These are phyloP conservation scores for Proterorhinus semilunaris DNA, from an alignment of 2,113 vertebrate genomes.

Conservation along the genomic window DNA sequence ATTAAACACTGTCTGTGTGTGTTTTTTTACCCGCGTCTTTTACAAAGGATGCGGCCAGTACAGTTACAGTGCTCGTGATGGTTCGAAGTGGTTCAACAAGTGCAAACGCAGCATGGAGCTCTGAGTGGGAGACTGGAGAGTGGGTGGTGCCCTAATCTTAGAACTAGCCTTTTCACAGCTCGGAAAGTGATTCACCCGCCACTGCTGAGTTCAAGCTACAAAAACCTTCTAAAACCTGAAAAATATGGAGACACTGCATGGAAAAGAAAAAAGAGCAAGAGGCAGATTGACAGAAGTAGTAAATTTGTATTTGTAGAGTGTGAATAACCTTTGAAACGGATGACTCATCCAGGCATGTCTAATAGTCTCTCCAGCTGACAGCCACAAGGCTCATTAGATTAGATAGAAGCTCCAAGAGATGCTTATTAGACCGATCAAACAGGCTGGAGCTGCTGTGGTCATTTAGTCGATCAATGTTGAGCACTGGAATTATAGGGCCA, in stretches of 20 bases:
- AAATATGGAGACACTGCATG: conserved; percentile 19
- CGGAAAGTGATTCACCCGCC: conserved; percentile 47
- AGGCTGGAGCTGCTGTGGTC: not conserved
- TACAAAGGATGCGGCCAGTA: not conserved
- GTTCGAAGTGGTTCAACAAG: conserved; percentile 25
- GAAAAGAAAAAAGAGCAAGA: conserved; percentile 10
- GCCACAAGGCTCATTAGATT: conserved; percentile 9
- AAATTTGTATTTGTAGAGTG: not conserved
- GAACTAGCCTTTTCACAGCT: conserved; percentile 44
- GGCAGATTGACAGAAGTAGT: not conserved
- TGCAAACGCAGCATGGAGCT: conserved; percentile 14
- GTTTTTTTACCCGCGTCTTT: not conserved
- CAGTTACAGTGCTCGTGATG: not conserved
- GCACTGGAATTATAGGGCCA: not conserved
- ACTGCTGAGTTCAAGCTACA: conserved; percentile 24
- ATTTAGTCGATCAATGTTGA: conserved; percentile 9
- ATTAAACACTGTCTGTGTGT: not conserved
- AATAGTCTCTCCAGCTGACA: conserved; percentile 1
- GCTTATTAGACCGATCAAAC: conserved; percentile 12
- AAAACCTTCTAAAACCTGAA: conserved; percentile 27
- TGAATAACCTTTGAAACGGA: conserved; percentile 1
- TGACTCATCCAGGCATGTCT: not conserved
- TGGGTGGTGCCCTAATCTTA: conserved; percentile 48
- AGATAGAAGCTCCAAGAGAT: not conserved
- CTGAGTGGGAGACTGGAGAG: conserved; percentile 37